Base-by-base conservation (phyloP, 2,113 vertebrate genomes). In the Lepisosteus oculatus region DNA sequence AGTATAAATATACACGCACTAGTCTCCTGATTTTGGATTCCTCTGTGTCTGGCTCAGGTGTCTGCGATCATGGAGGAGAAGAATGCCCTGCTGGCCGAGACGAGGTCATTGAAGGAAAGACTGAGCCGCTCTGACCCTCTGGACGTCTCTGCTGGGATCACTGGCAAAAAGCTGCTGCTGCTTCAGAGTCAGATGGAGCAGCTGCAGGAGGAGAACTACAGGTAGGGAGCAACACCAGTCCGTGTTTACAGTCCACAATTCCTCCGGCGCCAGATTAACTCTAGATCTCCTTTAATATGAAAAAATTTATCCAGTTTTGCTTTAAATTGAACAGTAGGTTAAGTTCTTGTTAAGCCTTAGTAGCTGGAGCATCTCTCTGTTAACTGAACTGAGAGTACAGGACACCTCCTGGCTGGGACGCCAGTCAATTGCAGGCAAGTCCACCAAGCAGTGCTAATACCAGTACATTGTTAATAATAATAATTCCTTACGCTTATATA, bases 181-280 rank as follows among this genome's bases (percentile, higher is more conserved):
- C 86, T 97, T 56, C 95, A 97, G 80, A 93, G 90, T 78, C 95
- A 97, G 88, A 89, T 97, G 78, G 95, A 96, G 72, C 94, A 95
- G 84, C 87, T 97, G 3, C 95, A 96, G 77, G 95, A 97, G 78
- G 95, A 97, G 80, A 97, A 94, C 74, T 95, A 94, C 90, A 93
- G 95, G 95, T 96, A 55, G 2, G 29, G 6, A 3, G 44, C 8
- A 43, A 65, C 29, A 43, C 62, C 9, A 13, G 15, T 3, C 0
- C 7, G 11, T 4, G 56, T 13, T 12, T 4, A 8, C 47, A 5
- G 5, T 1, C 56, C 11, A 12, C 56, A 4, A 2, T 3, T 11
- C 56, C n/a, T n/a, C 56, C 1, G 56, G 56, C 1, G 7, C 56
- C n/a, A 29, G 29, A 29, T 29, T 29, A 29, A 2, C 29, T 29